These are phyloP conservation scores for Allobates femoralis DNA, from an alignment of 2,797 vertebrate genomes.

Conservation along the genomic window DNA sequence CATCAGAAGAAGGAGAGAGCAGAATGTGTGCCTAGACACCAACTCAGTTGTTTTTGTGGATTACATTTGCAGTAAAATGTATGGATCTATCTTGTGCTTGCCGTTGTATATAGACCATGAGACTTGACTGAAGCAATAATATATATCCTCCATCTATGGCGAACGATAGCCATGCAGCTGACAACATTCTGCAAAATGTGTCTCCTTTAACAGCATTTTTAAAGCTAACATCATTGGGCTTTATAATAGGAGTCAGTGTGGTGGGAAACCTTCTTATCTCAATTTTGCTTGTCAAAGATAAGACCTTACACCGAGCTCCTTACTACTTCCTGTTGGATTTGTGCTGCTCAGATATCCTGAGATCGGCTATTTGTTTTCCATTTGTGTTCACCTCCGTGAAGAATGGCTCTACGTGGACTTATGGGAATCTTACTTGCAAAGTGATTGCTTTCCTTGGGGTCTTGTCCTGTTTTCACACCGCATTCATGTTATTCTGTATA, in stretches of 20 bases:
- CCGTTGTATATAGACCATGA: conserved; percentile 96
- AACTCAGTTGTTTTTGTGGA: conserved; percentile 89
- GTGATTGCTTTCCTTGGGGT: conserved; percentile 99
- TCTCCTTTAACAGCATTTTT: conserved; percentile 99
- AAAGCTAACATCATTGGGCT: conserved; percentile 99
- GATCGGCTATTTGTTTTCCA: conserved; percentile 98
- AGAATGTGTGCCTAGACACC: conserved; percentile 86
- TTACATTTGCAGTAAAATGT: conserved; percentile 96
- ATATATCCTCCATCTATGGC: conserved; percentile 99
- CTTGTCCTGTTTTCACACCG: conserved; percentile 98
- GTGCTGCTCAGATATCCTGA: conserved; percentile 96
- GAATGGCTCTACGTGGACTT: conserved; percentile 97
- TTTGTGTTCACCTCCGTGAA: conserved; percentile 99
- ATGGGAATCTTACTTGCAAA: conserved; percentile 97
- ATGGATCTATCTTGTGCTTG: conserved; percentile 93
- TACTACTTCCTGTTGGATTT: conserved; percentile 99
- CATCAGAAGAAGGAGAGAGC: conserved; percentile 87
- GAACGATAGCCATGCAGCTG: conserved; percentile 99
- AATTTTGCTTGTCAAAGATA: conserved; percentile 99
- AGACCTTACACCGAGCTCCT: conserved; percentile 97
- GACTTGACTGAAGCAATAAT: conserved; percentile 96
- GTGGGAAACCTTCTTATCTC: conserved; percentile 99
- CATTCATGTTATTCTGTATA: conserved; percentile 99
- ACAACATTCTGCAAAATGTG: conserved; percentile 99
- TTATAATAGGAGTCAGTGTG: conserved; percentile 98